Percentiles rank a stretch among this genome's conserved stretches.
Evolutionary conservation across 2,113 vertebrate genomes (phyloP).

Genomic region (Tiliqua scincoides): DNA sequence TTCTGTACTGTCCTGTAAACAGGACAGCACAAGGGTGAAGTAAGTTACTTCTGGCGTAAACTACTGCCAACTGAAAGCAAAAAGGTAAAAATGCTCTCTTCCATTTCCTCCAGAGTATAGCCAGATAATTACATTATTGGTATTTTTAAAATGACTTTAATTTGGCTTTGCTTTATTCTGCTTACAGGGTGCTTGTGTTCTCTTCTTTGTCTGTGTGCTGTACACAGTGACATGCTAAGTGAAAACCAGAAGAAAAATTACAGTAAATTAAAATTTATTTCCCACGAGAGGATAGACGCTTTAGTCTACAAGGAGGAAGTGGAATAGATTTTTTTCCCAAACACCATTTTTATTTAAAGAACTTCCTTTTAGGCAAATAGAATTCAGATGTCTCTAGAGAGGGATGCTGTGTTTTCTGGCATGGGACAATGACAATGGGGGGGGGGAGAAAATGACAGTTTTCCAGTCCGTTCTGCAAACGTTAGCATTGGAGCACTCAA

Average conservation of each 20-base stretch:
- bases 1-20: background rate
- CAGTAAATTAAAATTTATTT: constrained; percentile 79
- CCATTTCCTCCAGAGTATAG: background rate
- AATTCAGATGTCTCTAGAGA: constrained; percentile 67
- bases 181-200: constrained; percentile 51
- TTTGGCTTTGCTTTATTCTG: constrained; percentile 55
- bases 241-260: constrained; percentile 68
- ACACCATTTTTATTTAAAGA: constrained; percentile 70
- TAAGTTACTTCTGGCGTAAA: background rate
- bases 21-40: background rate
- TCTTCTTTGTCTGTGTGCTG: constrained; percentile 60
- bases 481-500: constrained; percentile 69
- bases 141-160: background rate
- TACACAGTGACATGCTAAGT: constrained; percentile 61
- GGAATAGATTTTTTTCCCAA: constrained; percentile 70
- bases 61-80: constrained; percentile 12
- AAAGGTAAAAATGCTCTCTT: constrained; percentile 25
- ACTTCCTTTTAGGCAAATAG: constrained; percentile 74
- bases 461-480: constrained; percentile 70
- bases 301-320: constrained; percentile 69
- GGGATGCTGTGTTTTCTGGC: constrained; percentile 55
- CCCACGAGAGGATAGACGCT: constrained; percentile 74
- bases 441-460: constrained; percentile 72
- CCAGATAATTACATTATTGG: constrained; percentile 7
- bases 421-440: constrained; percentile 75